Evolutionary conservation across 2,888 invertebrate genomes (phyloP).

Genomic region (Deilephila porcellus): DNA sequence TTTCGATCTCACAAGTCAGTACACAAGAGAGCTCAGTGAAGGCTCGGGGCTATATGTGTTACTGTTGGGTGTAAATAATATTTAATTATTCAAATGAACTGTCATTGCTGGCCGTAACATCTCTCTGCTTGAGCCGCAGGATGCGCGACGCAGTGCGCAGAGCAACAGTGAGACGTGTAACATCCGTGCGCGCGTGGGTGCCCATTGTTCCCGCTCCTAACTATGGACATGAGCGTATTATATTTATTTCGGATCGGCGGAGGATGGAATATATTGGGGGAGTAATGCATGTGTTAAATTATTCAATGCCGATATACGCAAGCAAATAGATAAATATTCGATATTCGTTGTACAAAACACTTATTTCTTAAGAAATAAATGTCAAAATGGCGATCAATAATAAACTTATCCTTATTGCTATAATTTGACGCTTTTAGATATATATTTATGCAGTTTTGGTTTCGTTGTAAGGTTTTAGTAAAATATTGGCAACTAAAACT

Average conservation of each 20-base stretch:
- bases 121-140: not conserved
- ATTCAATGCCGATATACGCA: not conserved
- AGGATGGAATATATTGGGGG: not conserved
- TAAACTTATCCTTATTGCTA: not conserved
- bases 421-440: not conserved
- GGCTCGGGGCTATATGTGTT: too few species aligned
- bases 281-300: not conserved
- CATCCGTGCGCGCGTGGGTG: slow-evolving; percentile 10
- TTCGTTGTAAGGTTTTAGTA: not conserved
- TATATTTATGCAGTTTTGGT: not conserved
- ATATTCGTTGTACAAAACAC: not conserved
- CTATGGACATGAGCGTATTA: slow-evolving; percentile 9
- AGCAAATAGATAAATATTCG: not conserved
- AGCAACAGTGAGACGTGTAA: slow-evolving; percentile 10
- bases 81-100: not conserved
- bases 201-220: not conserved
- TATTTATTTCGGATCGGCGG: slow-evolving; percentile 4
- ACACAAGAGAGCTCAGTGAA: too few species aligned
- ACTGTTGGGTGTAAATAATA: too few species aligned
- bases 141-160: not conserved
- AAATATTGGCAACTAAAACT: not conserved
- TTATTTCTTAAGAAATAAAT: not conserved
- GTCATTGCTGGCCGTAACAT: not conserved
- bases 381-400: not conserved
- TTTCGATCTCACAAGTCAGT: too few species aligned